Evolutionary conservation across 2,888 invertebrate species (phyloP).

Genomic region (Rhagonycha fulva): DNA sequence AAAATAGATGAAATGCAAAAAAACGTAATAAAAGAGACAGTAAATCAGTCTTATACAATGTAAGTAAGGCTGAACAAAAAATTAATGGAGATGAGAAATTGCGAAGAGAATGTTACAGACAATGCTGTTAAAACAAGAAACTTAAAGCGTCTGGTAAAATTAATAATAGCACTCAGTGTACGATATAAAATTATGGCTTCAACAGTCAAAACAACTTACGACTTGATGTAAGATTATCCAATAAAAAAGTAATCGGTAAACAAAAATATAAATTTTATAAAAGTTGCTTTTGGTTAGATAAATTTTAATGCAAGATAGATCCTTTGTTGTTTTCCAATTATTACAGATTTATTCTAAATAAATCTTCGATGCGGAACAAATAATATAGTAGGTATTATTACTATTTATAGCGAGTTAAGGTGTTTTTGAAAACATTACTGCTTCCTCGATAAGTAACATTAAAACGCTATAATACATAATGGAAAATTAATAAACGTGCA

Average conservation of each 20-base stretch:
- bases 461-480: not conserved
- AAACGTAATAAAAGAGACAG: slow-evolving; percentile 40
- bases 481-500: not conserved
- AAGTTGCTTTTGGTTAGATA: not conserved
- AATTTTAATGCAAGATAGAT: not conserved
- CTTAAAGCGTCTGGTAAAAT: slow-evolving; percentile 17
- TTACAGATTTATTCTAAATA: not conserved
- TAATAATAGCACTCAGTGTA: slow-evolving; percentile 6
- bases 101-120: slow-evolving; percentile 32
- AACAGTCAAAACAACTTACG: not conserved
- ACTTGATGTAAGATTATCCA: not conserved
- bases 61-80: slow-evolving; percentile 38
- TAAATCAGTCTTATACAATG: slow-evolving; percentile 42
- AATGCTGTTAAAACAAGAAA: slow-evolving; percentile 22
- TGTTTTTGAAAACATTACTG: not conserved
- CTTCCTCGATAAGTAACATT: not conserved
- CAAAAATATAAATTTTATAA: not conserved
- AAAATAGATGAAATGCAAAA: slow-evolving; percentile 42
- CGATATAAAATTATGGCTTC: slow-evolving; percentile 4
- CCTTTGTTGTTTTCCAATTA: not conserved
- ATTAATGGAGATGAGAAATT: slow-evolving; percentile 41
- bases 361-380: not conserved
- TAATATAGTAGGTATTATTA: not conserved
- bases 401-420: not conserved
- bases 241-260: not conserved